Conservation (phyloP, 2,113 vertebrate genomes). For the Syrmaticus mikado region DNA sequence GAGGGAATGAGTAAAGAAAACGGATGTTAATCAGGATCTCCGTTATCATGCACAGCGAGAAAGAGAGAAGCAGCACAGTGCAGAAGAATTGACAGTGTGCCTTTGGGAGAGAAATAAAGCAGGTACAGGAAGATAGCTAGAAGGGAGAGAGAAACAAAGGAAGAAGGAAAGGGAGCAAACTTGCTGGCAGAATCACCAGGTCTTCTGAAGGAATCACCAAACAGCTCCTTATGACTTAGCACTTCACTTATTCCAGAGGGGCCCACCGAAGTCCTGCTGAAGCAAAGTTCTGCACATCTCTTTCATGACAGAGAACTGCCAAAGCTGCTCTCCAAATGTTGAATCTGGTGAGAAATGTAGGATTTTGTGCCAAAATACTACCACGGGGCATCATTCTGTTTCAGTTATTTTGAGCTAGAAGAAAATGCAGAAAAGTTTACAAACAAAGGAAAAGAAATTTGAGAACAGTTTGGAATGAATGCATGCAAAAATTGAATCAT, state of each 20-base stretch:
- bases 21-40: neutral
- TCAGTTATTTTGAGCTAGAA: neutral
- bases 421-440: neutral
- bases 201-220: neutral
- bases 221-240: neutral
- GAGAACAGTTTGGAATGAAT: neutral
- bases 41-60: neutral
- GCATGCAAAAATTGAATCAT: neutral
- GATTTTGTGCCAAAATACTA: neutral
- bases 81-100: neutral
- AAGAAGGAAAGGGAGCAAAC: neutral
- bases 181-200: neutral
- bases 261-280: neutral
- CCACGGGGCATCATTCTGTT: neutral
- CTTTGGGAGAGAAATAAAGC: neutral
- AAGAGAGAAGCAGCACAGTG: neutral
- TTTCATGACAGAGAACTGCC: neutral
- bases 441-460: neutral
- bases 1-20: neutral
- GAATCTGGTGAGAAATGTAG: neutral
- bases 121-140: accelerated
- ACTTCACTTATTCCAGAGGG: neutral
- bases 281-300: neutral
- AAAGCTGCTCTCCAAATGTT: neutral
- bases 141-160: neutral